Evolutionary conservation across 2,797 vertebrate genomes (phyloP), one percentile per base, ranked within the genome.

Genomic region (Macrochelys suwanniensis): DNA sequence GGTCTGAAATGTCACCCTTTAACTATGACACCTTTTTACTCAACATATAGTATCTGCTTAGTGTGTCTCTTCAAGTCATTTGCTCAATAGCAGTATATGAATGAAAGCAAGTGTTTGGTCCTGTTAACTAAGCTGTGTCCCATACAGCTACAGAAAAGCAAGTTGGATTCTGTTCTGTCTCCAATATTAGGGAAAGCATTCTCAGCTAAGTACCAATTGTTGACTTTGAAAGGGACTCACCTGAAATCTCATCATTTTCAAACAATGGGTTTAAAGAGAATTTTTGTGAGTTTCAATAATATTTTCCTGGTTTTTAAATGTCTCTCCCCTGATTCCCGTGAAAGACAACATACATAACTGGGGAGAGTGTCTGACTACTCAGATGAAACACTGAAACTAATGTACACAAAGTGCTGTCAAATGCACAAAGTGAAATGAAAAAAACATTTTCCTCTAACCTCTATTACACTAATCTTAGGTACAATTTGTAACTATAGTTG

Each of bases 1-100:
- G 88, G 47, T 1, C 21, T 59, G n/a, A 94, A 87, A 91, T 1
- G 1, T 82, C 28, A 86, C 9, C 26, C 51, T 84, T 33, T 78
- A 56, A 28, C 4, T 85, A 93, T 71, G 6, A 51, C n/a, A 37
- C 54, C 19, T 95, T 95, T 94, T 76, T 91, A 92, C 78, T 91
- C 2, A 2, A 91, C 47, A 54, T 12, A 54, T 23, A 54, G 23
- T 25, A 92, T 6, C 54, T 88, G 78, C 12, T 74, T 37, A 50
- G 12, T 10, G 45, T 92, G 47, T 19, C 89, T 71, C 33, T 88
- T 92, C 26, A 84, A 92, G 84, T 92, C n/a, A 3, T 17, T 17
- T 79, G 19, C 89, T 93, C 82, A 90, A 56, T 45, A 25, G 1
- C 42, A 3, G 19, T 0, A 65, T 26, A 89, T 56, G 17, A 94